Percentiles rank a stretch among this genome's conserved stretches.
These are phyloP conservation scores for Hystrix brachyura DNA, from an alignment of 2,113 vertebrate genomes.

Conservation along the genomic window DNA sequence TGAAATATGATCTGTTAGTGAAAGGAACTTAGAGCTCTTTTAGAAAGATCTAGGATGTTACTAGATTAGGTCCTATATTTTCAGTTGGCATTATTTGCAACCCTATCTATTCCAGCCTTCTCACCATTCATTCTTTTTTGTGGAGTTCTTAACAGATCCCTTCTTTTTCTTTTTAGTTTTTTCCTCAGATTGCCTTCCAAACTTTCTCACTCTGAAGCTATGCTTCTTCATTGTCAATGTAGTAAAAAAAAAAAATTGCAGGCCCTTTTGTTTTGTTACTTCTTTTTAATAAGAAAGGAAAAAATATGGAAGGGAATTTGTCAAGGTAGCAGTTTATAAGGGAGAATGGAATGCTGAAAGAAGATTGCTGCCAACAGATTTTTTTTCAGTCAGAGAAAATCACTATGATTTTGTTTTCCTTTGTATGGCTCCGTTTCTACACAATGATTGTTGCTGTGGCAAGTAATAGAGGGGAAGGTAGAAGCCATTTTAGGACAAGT, in stretches of 20 bases:
- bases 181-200: background rate
- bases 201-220: background rate
- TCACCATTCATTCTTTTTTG: background rate
- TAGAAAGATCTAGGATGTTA: background rate
- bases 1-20: background rate
- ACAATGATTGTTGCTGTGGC: conserved; percentile 42
- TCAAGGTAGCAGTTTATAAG: background rate
- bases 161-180: background rate
- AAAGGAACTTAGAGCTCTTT: background rate
- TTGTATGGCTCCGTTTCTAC: conserved; percentile 55
- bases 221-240: background rate
- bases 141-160: background rate
- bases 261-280: background rate
- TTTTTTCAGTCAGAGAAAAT: conserved; percentile 71
- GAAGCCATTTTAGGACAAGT: conserved; percentile 21
- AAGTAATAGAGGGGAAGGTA: conserved; percentile 49
- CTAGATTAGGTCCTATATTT: background rate
- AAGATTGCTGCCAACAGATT: background rate
- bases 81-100: background rate
- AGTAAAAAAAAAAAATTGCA: background rate
- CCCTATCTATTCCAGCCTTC: background rate
- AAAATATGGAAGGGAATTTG: conserved; percentile 27
- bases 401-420: conserved; percentile 64
- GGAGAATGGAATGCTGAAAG: background rate
- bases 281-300: background rate